Conservation (phyloP, 2,888 invertebrate species). For the Frankliniella fusca region DNA sequence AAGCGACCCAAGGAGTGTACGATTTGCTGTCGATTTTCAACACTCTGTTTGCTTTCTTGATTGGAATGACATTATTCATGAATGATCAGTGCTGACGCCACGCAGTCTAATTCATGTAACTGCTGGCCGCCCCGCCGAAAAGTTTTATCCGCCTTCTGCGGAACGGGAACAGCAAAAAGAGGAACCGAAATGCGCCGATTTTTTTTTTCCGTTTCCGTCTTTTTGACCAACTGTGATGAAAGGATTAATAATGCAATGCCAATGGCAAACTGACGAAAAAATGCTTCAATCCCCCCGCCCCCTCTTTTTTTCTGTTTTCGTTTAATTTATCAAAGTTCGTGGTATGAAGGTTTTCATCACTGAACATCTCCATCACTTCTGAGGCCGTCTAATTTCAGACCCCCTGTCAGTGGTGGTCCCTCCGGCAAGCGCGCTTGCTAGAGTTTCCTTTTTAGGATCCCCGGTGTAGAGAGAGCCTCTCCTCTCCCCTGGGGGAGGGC, state of each 20-base stretch:
- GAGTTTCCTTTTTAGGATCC: too few relatives aligned
- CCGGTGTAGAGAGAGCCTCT: not conserved
- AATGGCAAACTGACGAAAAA: not conserved
- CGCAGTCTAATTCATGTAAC: not conserved
- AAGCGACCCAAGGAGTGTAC: too few relatives aligned
- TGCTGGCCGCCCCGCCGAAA: not conserved
- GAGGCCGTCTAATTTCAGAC: not conserved
- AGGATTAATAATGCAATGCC: conserved; percentile 3
- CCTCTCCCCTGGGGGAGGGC: not conserved
- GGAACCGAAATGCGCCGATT: not conserved
- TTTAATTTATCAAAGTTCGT: not conserved
- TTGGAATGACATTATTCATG: not conserved
- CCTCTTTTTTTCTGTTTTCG: not conserved
- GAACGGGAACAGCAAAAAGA: not conserved
- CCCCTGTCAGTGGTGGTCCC: not conserved
- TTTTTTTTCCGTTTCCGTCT: not conserved
- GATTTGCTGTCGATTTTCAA: too few relatives aligned
- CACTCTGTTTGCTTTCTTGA: not conserved
- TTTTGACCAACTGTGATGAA: not conserved
- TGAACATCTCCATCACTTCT: not conserved
- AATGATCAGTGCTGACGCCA: not conserved
- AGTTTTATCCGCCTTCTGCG: too few relatives aligned
- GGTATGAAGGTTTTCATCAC: conserved; percentile 13
- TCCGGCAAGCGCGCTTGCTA: too few relatives aligned
- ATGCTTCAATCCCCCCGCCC: not conserved